phyloP scores from a whole-genome alignment of 2,888 invertebrate species.

The Biston stratarius region DNA sequence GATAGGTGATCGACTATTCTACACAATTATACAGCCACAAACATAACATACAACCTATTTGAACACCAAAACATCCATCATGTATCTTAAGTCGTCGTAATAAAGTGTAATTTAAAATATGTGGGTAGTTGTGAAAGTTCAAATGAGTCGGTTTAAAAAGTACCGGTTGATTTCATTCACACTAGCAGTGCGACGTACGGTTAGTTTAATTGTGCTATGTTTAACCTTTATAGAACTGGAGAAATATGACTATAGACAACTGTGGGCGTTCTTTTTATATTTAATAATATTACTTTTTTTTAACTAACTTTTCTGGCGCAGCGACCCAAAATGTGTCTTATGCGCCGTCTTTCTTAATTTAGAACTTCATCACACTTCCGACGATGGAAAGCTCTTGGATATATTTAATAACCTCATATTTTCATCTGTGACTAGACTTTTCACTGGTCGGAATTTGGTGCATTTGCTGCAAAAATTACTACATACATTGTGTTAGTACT shows the following conservation, averaged over 20 bases:
- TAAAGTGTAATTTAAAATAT: slow-evolving; percentile 44
- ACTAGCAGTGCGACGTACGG: slow-evolving; percentile 47
- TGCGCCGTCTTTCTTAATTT: too few species aligned
- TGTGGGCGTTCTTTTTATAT: neutral
- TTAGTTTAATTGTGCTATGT: slow-evolving; percentile 43
- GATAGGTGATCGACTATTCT: slow-evolving; percentile 72
- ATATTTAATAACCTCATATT: too few species aligned
- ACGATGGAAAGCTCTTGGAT: too few species aligned
- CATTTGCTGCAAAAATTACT: too few species aligned
- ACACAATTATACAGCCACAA: slow-evolving; percentile 63
- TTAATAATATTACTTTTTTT: neutral
- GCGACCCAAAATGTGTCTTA: too few species aligned
- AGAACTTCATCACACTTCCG: too few species aligned
- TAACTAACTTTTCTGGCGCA: neutral
- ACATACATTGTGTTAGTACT: too few species aligned
- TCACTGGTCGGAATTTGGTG: too few species aligned
- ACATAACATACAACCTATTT: slow-evolving; percentile 35
- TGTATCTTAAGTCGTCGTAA: slow-evolving; percentile 17
- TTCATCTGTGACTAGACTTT: too few species aligned
- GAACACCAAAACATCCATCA: neutral
- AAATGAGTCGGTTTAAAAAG: slow-evolving; percentile 52
- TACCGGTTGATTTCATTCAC: slow-evolving; percentile 75
- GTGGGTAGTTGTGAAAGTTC: slow-evolving; percentile 29
- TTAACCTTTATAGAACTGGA: slow-evolving; percentile 31
- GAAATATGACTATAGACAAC: neutral